Evolutionary conservation across 2,113 vertebrate genomes (phyloP).

Genomic region (Tonatia bakeri): DNA sequence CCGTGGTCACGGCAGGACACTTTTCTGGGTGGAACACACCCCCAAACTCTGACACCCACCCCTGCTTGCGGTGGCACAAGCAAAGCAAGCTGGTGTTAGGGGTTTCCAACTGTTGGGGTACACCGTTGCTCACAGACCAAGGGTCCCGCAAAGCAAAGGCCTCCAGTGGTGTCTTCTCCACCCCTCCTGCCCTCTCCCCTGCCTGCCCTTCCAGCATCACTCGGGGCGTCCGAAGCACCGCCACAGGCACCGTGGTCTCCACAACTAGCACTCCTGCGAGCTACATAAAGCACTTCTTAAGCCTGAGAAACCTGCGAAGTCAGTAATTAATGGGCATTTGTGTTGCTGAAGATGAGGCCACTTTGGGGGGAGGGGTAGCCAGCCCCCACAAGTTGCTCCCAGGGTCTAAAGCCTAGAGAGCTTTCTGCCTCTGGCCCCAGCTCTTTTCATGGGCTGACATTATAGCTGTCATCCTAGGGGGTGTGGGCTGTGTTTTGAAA

Average conservation of each 20-base stretch:
- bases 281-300: not conserved
- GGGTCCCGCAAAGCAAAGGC: not conserved
- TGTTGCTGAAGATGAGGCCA: not conserved
- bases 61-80: not conserved
- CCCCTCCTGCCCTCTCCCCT: too few relatives aligned
- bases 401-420: not conserved
- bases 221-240: not conserved
- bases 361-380: not conserved
- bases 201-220: not conserved
- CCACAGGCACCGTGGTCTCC: not conserved
- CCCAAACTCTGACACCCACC: not conserved
- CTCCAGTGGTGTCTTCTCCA: not conserved
- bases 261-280: not conserved
- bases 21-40: not conserved
- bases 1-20: not conserved
- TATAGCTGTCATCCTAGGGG: not conserved
- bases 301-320: not conserved
- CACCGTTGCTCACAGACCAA: not conserved
- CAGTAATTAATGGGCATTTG: not conserved
- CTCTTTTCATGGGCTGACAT: not conserved
- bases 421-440: accelerated
- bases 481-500: slow-evolving; percentile 3
- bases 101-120: not conserved
- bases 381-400: not conserved
- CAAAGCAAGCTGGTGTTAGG: not conserved